Conservation (phyloP, 2,113 vertebrate genomes). For the Toxotes jaculatrix region DNA sequence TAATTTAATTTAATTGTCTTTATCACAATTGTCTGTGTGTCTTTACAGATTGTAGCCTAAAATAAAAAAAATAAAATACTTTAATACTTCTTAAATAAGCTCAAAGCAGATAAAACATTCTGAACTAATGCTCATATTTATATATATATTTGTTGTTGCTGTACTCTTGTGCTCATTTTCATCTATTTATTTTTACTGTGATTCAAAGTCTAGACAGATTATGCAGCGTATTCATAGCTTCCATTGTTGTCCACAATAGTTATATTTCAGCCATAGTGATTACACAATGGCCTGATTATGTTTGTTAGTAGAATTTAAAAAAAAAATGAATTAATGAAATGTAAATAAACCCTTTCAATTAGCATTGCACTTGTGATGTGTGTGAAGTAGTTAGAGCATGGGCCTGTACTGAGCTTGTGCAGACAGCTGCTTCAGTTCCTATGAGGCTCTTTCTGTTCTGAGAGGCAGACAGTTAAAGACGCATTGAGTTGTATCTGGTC, state of each 20-base stretch:
- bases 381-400: not conserved
- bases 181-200: not conserved
- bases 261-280: not conserved
- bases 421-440: constrained; percentile 12
- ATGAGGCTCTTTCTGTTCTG: not conserved
- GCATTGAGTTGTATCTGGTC: not conserved
- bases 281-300: not conserved
- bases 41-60: not conserved
- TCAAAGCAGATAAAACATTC: not conserved
- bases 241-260: not conserved
- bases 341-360: not conserved
- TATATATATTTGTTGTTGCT: not conserved
- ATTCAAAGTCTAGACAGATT: not conserved
- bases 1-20: too few species aligned
- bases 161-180: not conserved
- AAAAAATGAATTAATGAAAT: too few species aligned
- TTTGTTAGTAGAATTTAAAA: not conserved
- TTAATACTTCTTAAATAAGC: not conserved
- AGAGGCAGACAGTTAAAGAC: not conserved
- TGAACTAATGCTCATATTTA: not conserved
- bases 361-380: not conserved
- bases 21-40: not conserved
- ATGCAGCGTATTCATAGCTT: not conserved
- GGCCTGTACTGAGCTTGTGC: not conserved
- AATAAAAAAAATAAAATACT: not conserved